Evolutionary conservation across 2,888 invertebrate species (phyloP).

Genomic region (Metacarcinus magister): DNA sequence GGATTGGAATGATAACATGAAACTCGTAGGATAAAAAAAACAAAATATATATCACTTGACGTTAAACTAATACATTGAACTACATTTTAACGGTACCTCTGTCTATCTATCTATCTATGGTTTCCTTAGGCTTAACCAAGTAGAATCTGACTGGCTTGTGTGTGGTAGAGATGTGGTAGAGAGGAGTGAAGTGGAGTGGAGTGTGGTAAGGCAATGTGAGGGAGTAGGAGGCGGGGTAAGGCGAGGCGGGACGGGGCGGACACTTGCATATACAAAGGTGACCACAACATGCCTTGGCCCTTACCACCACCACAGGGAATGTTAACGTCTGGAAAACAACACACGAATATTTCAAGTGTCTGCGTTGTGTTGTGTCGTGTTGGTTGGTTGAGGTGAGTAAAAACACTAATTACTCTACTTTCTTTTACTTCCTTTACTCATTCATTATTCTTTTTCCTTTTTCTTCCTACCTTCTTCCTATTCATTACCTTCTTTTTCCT

Average conservation of each 20-base stretch:
- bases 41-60: no score
- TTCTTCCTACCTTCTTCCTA: neutral
- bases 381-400: neutral
- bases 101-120: no score
- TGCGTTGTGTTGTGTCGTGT: neutral
- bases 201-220: no score
- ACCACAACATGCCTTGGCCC: neutral
- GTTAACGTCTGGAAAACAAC: neutral
- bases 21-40: no score
- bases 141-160: no score
- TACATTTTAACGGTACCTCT: no score
- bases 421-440: neutral
- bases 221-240: no score
- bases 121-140: no score
- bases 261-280: neutral
- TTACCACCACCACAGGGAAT: neutral
- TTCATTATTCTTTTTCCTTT: neutral
- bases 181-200: no score
- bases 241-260: neutral
- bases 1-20: no score
- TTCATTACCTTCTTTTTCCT: neutral
- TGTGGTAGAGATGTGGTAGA: no score
- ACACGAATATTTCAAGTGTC: neutral
- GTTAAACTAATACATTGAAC: no score
- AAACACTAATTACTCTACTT: neutral